These are phyloP conservation scores for Anastatus disparis DNA, from an alignment of 1,140 invertebrate species.

Conservation along the genomic window DNA sequence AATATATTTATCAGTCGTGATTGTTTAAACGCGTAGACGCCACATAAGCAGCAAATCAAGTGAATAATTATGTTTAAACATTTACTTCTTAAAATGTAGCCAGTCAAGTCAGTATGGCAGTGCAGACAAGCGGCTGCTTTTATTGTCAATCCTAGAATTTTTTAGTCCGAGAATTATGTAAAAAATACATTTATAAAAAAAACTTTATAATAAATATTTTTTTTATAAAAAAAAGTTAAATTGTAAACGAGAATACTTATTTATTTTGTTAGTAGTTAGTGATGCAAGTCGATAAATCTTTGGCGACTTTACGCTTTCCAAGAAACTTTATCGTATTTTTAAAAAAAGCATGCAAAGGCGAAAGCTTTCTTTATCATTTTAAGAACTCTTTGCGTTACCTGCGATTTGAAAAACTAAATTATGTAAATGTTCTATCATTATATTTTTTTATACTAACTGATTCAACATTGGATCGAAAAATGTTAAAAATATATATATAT, in stretches of 20 bases:
- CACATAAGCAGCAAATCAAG: constrained; percentile 11
- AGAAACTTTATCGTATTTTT: constrained; percentile 6
- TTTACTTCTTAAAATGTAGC: constrained; percentile 16
- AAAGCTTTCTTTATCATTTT: background rate
- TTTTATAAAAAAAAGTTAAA: constrained; percentile 11
- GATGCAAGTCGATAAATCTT: background rate
- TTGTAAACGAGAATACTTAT: constrained; percentile 7
- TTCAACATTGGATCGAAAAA: constrained; percentile 27
- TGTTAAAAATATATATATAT: constrained; percentile 32
- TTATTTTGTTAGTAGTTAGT: constrained; percentile 29
- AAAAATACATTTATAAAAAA: constrained; percentile 15
- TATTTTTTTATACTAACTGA: constrained; percentile 1
- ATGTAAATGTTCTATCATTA: constrained; percentile 8
- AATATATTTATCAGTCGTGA: constrained; percentile 31
- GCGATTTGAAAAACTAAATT: constrained; percentile 16
- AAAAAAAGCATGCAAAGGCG: background rate
- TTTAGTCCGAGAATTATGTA: constrained; percentile 17
- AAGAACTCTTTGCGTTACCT: background rate
- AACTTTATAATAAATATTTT: constrained; percentile 24
- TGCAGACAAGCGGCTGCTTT: background rate
- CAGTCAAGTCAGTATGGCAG: constrained; percentile 15
- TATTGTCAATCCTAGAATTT: background rate
- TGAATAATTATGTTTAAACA: constrained; percentile 12
- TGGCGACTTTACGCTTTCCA: background rate
- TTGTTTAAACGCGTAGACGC: constrained; percentile 2